Conservation (phyloP, 2,797 vertebrate species). For the Naso thynnoides region DNA sequence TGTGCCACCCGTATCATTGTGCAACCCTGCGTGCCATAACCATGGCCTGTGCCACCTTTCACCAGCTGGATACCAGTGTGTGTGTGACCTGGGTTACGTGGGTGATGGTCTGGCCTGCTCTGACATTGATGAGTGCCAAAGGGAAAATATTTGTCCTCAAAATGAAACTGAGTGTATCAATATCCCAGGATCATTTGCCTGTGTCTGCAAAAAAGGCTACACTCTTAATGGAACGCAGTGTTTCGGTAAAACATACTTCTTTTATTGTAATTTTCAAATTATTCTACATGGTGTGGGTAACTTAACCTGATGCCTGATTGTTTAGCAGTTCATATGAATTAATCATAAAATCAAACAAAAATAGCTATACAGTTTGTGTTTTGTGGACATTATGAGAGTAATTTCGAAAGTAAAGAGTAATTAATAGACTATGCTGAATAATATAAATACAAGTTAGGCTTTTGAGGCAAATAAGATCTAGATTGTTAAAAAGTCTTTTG, state of each 20-base stretch:
- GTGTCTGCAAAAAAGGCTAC: conserved; percentile 86
- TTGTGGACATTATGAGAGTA: too few species aligned
- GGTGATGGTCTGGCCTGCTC: conserved; percentile 84
- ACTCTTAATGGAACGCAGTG: conserved; percentile 75
- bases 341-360: too few species aligned
- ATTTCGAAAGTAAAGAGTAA: background rate
- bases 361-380: too few species aligned
- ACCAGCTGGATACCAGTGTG: conserved; percentile 81
- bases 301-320: background rate
- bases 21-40: conserved; percentile 81
- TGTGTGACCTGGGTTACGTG: conserved; percentile 85
- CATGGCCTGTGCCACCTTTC: conserved; percentile 85
- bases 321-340: background rate
- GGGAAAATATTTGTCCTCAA: conserved; percentile 78
- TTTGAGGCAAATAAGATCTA: too few species aligned
- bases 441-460: too few species aligned
- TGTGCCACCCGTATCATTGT: conserved; percentile 70
- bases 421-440: background rate
- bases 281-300: background rate
- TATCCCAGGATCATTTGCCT: conserved; percentile 83
- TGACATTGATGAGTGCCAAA: conserved; percentile 87
- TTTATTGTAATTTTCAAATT: conserved; percentile 8
- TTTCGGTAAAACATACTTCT: conserved; percentile 74
- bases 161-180: conserved; percentile 85
- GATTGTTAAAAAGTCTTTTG: too few species aligned